Conservation (phyloP, 2,888 invertebrate species). For the Orthonevra nobilis region DNA sequence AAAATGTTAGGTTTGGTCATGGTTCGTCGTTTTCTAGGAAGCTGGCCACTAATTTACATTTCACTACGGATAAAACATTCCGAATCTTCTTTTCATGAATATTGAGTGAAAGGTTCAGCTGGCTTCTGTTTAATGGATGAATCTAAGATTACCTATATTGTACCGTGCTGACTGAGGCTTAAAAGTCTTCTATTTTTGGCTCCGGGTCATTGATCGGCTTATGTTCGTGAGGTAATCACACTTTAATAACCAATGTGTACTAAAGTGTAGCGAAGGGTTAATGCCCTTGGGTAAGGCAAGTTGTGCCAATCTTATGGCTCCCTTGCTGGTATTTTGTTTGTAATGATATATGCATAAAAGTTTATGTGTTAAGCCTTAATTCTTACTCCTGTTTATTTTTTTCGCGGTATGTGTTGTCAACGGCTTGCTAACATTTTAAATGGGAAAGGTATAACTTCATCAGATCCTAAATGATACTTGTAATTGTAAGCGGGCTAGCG, state of each 20-base stretch:
- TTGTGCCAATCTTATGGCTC: no score
- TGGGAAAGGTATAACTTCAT: no score
- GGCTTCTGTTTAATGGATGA: constrained; percentile 5
- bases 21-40: constrained; percentile 57
- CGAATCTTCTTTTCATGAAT: constrained; percentile 25
- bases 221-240: constrained; percentile 26
- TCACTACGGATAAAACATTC: constrained; percentile 25
- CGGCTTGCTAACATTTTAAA: no score
- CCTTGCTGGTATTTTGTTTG: no score
- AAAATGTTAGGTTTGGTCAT: constrained; percentile 49
- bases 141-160: no score
- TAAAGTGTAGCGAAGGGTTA: background rate
- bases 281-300: background rate
- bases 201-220: constrained; percentile 47
- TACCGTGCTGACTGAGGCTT: background rate
- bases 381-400: no score
- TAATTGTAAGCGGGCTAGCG: no score
- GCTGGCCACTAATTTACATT: constrained; percentile 50
- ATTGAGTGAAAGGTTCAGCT: no score
- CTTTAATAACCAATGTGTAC: background rate
- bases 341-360: no score
- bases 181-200: background rate
- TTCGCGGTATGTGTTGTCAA: no score
- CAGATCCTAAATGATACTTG: no score
- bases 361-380: no score